Base-by-base conservation (phyloP, 2,888 invertebrate species). In the Leucozona laternaria region DNA sequence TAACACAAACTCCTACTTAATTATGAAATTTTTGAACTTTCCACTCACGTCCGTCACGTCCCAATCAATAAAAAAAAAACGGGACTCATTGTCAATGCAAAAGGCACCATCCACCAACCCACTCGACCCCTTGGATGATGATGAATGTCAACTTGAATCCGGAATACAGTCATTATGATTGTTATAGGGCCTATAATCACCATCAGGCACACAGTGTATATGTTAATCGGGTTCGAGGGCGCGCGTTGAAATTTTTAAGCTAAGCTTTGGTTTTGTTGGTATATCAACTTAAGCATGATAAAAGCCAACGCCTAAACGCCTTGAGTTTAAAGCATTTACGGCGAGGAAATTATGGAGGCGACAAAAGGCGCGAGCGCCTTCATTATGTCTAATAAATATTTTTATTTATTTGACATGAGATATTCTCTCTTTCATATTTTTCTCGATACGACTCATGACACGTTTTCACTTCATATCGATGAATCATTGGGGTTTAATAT, bases 41-140 rank as follows among this genome's bases (percentile, higher is more conserved):
- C 70, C 55, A 34, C 57, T 64, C 75, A 77, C 48, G 58, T 58
- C 25, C 66, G 34, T 40, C n/a, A 25, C n/a, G 50, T 40, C 40
- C 58, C 20, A 60, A 22, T 34, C 17, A 40, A 58, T 0, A 37
- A 11, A 57, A 11, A 2, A 13, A 58, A 4, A 37, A 60, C 45
- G 79, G 79, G 71, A 48, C 60, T 72, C 72, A 78, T 82, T 78
- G 78, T 77, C 15, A 66, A 82, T 82, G 70, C 82, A 66, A 60
- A 45, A 40, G 68, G 40, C 79, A n/a, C n/a, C n/a, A 28, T 17
- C n/a, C n/a, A n/a, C 5, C 22, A 50, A 25, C 68, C 68, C 68
- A 68, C 68, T 68, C 58, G n/a, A 37, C 57, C 57, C 31, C 25
- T n/a, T n/a, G n/a, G n/a, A 57, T 17, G 13, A 66, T 66, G 66